phyloP scores from a whole-genome alignment of 2,888 invertebrate species.

The Galeruca laticollis region DNA sequence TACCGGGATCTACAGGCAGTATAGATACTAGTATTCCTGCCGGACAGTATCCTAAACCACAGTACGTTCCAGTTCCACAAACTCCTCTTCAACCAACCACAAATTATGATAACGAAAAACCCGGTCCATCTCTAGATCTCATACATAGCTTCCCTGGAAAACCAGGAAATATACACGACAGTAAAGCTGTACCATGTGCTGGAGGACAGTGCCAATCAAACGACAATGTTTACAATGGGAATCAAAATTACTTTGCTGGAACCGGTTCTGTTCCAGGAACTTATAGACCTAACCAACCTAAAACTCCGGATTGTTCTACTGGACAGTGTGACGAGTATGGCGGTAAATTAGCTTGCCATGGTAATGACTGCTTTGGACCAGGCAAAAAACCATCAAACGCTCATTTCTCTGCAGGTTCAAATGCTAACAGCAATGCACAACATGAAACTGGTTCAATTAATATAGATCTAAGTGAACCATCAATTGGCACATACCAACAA shows the following conservation, averaged over 20 bases:
- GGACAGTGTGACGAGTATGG: slow-evolving; percentile 25
- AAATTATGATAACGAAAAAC: not conserved
- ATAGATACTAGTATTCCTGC: slow-evolving; percentile 40
- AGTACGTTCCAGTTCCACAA: not conserved
- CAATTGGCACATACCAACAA: not conserved
- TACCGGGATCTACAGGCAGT: slow-evolving; percentile 49
- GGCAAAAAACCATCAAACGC: slow-evolving; percentile 25
- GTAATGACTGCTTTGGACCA: slow-evolving; percentile 27
- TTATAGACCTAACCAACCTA: not conserved
- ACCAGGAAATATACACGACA: slow-evolving; percentile 49
- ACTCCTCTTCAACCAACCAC: slow-evolving; percentile 10
- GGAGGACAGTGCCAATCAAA: slow-evolving; percentile 21
- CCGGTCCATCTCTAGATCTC: slow-evolving; percentile 17
- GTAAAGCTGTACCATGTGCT: slow-evolving; percentile 46
- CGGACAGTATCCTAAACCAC: not conserved
- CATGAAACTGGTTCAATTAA: not conserved
- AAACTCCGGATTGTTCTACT: slow-evolving; percentile 6
- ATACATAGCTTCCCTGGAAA: slow-evolving; percentile 47
- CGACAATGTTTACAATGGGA: not conserved
- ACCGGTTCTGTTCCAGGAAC: not conserved
- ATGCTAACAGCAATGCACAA: not conserved
- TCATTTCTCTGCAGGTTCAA: slow-evolving; percentile 10
- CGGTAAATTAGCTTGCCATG: slow-evolving; percentile 26
- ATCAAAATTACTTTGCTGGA: not conserved
- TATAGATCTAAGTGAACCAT: not conserved